These are phyloP conservation scores for Dermochelys coriacea DNA, from an alignment of 2,797 vertebrate species.

Conservation along the genomic window DNA sequence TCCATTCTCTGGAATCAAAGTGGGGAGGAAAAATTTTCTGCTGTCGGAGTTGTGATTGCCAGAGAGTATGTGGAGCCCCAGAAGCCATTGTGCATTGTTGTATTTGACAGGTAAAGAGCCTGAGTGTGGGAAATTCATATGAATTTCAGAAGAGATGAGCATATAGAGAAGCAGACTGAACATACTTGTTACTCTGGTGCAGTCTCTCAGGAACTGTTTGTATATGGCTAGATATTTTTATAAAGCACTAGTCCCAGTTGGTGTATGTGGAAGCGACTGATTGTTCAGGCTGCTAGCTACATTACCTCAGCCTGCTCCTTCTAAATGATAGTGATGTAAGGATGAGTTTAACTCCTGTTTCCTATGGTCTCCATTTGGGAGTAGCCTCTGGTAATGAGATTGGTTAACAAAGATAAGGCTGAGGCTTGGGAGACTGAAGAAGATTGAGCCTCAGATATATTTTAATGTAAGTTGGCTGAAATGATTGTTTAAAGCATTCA, in stretches of 20 bases:
- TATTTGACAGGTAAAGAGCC: neutral
- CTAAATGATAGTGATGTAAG: rapidly evolving
- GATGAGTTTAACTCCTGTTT: rapidly evolving
- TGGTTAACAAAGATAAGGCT: rapidly evolving
- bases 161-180: rapidly evolving
- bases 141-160: neutral
- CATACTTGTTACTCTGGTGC: neutral
- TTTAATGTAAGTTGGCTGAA: rapidly evolving
- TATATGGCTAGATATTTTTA: rapidly evolving
- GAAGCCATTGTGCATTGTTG: rapidly evolving
- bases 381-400: rapidly evolving
- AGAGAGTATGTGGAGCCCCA: neutral
- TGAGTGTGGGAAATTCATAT: neutral
- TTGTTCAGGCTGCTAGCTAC: neutral
- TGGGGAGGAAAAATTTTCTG: rapidly evolving
- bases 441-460: rapidly evolving
- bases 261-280: neutral
- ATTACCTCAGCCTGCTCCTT: neutral
- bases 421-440: rapidly evolving
- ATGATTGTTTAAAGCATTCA: neutral
- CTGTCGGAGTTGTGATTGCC: rapidly evolving
- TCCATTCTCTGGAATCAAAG: neutral
- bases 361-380: rapidly evolving
- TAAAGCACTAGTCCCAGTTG: neutral
- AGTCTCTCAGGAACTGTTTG: neutral